These are phyloP conservation scores for Alca torda DNA, from an alignment of 2,797 vertebrate species.

Conservation along the genomic window DNA sequence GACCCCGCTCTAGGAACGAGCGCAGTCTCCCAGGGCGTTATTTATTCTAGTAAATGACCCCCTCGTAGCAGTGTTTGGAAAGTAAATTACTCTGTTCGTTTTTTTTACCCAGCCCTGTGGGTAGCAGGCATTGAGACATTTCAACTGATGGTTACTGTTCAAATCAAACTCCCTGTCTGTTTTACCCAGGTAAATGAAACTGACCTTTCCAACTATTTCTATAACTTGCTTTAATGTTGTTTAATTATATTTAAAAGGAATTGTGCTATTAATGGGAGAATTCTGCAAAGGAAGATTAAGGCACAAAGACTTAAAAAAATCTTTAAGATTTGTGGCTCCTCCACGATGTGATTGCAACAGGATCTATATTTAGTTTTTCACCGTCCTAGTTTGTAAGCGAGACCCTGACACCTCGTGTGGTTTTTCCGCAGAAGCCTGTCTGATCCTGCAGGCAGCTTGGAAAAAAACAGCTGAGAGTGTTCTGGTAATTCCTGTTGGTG, in stretches of 20 bases:
- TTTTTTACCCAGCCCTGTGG: neutral
- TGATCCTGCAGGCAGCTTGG: neutral
- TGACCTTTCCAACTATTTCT: neutral
- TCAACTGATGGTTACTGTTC: neutral
- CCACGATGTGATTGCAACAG: neutral
- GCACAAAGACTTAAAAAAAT: neutral
- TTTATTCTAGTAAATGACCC: neutral
- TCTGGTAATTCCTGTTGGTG: neutral
- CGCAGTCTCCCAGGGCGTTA: neutral
- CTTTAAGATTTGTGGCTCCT: neutral
- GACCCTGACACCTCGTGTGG: neutral
- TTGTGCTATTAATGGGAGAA: neutral
- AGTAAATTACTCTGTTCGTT: neutral
- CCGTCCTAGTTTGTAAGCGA: neutral
- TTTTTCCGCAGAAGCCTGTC: neutral
- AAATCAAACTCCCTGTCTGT: neutral
- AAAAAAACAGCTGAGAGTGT: neutral
- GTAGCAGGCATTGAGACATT: neutral
- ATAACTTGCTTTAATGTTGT: neutral
- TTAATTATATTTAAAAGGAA: neutral
- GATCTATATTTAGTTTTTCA: neutral
- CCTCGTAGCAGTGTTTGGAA: neutral
- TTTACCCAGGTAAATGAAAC: neutral
- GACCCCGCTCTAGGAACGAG: rapidly evolving
- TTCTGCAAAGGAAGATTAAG: neutral